These are phyloP conservation scores for Galaxias olidus DNA, from an alignment of 2,797 vertebrate genomes.

Conservation along the genomic window DNA sequence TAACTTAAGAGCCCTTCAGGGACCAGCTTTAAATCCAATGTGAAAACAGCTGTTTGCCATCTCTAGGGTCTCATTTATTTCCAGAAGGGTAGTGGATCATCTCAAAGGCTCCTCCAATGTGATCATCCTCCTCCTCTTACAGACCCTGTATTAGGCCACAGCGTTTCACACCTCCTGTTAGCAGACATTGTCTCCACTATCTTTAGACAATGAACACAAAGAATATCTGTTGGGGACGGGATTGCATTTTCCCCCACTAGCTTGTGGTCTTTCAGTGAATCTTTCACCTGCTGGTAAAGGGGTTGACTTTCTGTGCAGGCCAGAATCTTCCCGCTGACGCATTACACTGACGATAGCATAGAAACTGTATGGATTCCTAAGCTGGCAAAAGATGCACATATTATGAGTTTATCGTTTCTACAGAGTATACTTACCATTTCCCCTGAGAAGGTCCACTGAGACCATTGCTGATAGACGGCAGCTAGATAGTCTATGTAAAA, in stretches of 20 bases:
- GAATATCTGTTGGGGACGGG: not conserved
- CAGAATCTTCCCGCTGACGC: not conserved
- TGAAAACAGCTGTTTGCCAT: constrained; percentile 65
- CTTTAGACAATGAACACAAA: constrained; percentile 1
- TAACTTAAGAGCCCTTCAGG: constrained; percentile 57
- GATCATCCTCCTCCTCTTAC: constrained; percentile 10
- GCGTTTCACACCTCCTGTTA: constrained; percentile 41
- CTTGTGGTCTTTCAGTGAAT: constrained; percentile 26
- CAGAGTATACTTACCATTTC: constrained; percentile 32
- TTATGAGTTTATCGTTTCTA: constrained; percentile 44
- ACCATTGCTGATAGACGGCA: constrained; percentile 22
- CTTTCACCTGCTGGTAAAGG: constrained; percentile 7
- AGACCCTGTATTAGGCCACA: not conserved
- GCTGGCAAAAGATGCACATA: constrained; percentile 38
- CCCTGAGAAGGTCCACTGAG: not conserved
- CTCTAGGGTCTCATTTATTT: constrained; percentile 52
- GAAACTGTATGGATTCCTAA: constrained; percentile 42
- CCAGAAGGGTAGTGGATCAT: constrained; percentile 32
- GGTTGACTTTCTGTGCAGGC: constrained; percentile 9
- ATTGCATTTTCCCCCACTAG: not conserved
- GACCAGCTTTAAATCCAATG: constrained; percentile 55
- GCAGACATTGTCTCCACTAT: constrained; percentile 10
- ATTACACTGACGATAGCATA: constrained; percentile 21
- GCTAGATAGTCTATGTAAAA: not conserved
- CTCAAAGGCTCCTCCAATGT: constrained; percentile 43